Conservation (phyloP, 2,797 vertebrate species). For the Anguilla megastoma region DNA sequence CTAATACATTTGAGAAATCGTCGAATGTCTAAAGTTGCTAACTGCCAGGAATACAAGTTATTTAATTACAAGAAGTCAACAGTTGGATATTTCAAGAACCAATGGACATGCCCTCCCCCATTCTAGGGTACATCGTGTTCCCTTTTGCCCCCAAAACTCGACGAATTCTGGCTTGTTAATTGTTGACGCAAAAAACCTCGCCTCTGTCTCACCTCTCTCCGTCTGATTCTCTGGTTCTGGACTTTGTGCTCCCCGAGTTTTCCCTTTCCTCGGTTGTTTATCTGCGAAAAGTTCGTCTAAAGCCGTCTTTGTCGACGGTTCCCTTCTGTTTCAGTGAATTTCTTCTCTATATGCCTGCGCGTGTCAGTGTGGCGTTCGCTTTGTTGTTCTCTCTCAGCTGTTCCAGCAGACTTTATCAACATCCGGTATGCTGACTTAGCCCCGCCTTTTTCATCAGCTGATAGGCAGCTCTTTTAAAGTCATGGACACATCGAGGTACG, state of each 20-base stretch:
- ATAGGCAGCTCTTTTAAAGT: neutral
- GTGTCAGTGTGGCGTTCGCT: conserved; percentile 53
- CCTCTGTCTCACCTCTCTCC: conserved; percentile 18
- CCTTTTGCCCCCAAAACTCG: neutral
- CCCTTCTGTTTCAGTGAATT: neutral
- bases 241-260: neutral
- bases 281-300: neutral
- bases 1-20: neutral
- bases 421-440: conserved; percentile 63
- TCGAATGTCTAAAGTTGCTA: neutral
- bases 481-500: neutral
- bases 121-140: neutral
- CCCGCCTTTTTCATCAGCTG: conserved; percentile 8
- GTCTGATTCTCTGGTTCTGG: neutral
- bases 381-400: conserved; percentile 74
- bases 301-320: neutral
- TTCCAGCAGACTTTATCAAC: conserved; percentile 65
- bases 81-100: neutral
- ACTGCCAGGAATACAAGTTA: neutral
- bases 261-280: neutral
- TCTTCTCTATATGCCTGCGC: neutral
- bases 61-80: neutral
- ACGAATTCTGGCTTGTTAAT: conserved; percentile 19
- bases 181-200: neutral
- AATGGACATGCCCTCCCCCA: neutral